These are phyloP conservation scores for Osedax fenrisi DNA, from an alignment of 2,888 invertebrate genomes.

Conservation along the genomic window DNA sequence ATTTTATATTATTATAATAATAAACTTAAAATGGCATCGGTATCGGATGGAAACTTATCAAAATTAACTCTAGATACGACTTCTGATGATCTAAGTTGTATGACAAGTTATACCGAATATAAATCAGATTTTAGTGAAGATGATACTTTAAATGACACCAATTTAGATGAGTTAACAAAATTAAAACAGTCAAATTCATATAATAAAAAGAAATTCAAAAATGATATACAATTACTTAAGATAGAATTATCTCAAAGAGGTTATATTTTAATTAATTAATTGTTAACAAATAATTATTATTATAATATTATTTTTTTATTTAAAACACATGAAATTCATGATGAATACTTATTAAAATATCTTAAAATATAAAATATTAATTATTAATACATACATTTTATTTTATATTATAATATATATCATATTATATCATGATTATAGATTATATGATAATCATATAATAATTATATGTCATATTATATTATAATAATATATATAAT, in stretches of 20 bases:
- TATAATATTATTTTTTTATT: neutral
- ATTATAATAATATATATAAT: too few species aligned
- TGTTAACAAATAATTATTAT: neutral
- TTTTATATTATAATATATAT: too few species aligned
- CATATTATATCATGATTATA: too few species aligned
- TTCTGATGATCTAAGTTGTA: neutral
- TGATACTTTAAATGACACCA: neutral
- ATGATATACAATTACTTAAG: constrained; percentile 49
- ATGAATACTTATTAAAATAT: too few species aligned
- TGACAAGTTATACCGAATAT: neutral
- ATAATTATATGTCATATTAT: too few species aligned
- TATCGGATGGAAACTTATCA: neutral
- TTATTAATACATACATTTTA: too few species aligned
- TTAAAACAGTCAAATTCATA: neutral
- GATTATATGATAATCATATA: too few species aligned
- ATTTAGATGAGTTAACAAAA: neutral
- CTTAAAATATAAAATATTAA: too few species aligned
- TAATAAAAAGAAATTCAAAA: constrained; percentile 45
- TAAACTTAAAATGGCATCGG: neutral
- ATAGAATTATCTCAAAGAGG: constrained; percentile 50
- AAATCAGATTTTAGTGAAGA: neutral
- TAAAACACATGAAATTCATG: too few species aligned
- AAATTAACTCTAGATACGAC: neutral
- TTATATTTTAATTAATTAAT: constrained; percentile 6
- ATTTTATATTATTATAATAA: neutral